A percentile compares a stretch with the other conserved stretches of the same genome.
Conservation (phyloP, 2,888 invertebrate genomes). For the Didymodactylos carnosus region DNA sequence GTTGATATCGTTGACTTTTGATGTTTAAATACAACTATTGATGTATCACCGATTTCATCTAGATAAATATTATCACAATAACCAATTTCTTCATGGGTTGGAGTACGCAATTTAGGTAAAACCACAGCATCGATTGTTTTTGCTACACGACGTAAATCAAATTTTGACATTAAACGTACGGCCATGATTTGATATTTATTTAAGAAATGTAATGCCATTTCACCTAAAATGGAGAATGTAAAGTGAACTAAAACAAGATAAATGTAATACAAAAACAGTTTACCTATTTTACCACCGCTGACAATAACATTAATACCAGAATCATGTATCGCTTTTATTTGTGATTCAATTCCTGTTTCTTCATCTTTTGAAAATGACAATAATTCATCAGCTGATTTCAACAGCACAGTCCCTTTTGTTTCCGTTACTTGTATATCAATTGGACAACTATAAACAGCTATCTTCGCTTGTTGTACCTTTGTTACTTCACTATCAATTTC, state of each 20-base stretch:
- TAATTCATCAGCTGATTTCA: conserved; percentile 82
- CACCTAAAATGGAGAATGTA: too few relatives aligned
- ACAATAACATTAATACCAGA: conserved; percentile 75
- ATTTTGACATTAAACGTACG: conserved; percentile 81
- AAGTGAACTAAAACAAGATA: too few relatives aligned
- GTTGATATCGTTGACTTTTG: conserved; percentile 66
- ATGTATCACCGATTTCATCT: conserved; percentile 83
- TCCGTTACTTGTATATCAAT: conserved; percentile 88
- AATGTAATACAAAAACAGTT: too few relatives aligned
- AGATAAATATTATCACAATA: conserved; percentile 67
- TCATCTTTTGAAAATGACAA: conserved; percentile 58
- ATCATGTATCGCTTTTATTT: conserved; percentile 55
- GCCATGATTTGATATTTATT: conserved; percentile 89
- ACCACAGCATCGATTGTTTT: conserved; percentile 64
- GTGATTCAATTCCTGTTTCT: conserved; percentile 21
- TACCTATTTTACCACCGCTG: conserved; percentile 85
- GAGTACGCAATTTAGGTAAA: conserved; percentile 48
- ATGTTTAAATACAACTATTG: conserved; percentile 75
- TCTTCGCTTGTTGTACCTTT: conserved; percentile 57
- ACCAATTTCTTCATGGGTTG: conserved; percentile 70
- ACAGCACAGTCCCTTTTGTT: conserved; percentile 69
- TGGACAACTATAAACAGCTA: conserved; percentile 82
- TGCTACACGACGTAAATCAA: conserved; percentile 76
- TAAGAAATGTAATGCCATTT: conserved; percentile 84
- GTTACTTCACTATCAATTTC: conserved; percentile 82